phyloP scores from a whole-genome alignment of 2,797 vertebrate species.

The Sphenopsis melanotis region DNA sequence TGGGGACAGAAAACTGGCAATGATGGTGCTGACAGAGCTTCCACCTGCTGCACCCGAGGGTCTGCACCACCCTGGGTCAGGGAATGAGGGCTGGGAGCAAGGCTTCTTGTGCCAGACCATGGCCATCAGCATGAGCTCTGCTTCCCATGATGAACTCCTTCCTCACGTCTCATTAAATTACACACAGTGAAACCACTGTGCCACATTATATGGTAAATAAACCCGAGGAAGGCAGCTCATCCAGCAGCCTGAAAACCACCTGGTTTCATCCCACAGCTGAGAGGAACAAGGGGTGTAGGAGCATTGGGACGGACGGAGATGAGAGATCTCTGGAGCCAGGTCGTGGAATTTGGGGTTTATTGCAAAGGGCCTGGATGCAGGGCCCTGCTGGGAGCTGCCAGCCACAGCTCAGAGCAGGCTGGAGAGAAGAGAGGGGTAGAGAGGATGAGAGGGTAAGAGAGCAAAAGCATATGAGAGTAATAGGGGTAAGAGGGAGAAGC shows the following conservation, averaged over 20 bases:
- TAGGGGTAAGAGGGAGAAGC: too few relatives aligned
- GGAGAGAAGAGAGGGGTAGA: too few relatives aligned
- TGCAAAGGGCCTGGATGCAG: too few relatives aligned
- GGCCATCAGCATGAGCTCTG: rapidly evolving
- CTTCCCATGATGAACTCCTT: neutral
- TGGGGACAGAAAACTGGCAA: neutral
- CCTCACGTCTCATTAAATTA: neutral
- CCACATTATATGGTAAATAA: neutral
- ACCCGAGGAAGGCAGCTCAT: neutral
- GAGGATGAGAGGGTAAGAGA: too few relatives aligned
- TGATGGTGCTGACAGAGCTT: rapidly evolving
- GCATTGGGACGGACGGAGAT: rapidly evolving
- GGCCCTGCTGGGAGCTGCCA: too few relatives aligned
- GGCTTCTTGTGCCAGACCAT: neutral
- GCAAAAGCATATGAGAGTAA: too few relatives aligned
- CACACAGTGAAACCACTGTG: neutral
- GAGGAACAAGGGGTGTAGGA: neutral
- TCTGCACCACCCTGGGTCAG: neutral
- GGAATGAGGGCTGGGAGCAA: neutral
- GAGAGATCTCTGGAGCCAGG: too few relatives aligned
- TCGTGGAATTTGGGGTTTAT: too few relatives aligned
- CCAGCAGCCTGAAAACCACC: neutral
- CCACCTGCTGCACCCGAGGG: neutral
- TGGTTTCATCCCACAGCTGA: neutral
- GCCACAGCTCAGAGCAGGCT: too few relatives aligned